Evolutionary conservation across 1,140 invertebrate species (phyloP), one percentile per base, ranked within the genome.

Genomic region (Dreissena polymorpha): DNA sequence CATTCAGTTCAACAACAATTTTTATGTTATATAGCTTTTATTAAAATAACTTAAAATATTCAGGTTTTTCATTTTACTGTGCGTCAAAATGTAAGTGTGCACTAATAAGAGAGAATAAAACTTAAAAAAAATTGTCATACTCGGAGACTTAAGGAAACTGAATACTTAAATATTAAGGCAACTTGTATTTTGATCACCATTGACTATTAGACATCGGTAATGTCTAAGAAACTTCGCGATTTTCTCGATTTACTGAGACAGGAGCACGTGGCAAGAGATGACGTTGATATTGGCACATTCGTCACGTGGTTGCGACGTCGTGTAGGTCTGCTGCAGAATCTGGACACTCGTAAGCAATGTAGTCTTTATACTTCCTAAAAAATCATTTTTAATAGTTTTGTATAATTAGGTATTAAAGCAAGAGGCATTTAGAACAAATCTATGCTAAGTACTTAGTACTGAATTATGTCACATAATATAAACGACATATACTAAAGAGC

Each of bases 281-380:
- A 72, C 18, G 27, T 65, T 13, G 55, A 72, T 6, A 65, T 81
- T 8, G 69, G 70, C 29, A 64, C 29, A 64, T 71, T 71, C 29
- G 78, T 81, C 3, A 50, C 78, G 18, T 81, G 76, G 76, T 60
- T 78, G 27, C n/a, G 76, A 21, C 23, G 67, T 10, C 76, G 76
- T 0, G 55, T 69, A n/a, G 16, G 23, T 0, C 16, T 78, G 51
- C 23, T 78, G 65, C 68, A 60, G 67, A 78, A 57, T 49, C 14
- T 67, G 6, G 64, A 69, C 8, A 78, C 76, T 27, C 39, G 76
- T 78, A 78, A 27, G 76, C 68, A 7, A 6, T 23, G 3, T 25
- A 68, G 21, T 39, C 39, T 39, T 39, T 39, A 39, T 8, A 39
- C 39, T 39, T 39, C 8, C 2, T 39, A 39, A 5, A 39, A 39